Evolutionary conservation across 1,140 invertebrate species (phyloP).

Genomic region (Dufourea novaeangliae): DNA sequence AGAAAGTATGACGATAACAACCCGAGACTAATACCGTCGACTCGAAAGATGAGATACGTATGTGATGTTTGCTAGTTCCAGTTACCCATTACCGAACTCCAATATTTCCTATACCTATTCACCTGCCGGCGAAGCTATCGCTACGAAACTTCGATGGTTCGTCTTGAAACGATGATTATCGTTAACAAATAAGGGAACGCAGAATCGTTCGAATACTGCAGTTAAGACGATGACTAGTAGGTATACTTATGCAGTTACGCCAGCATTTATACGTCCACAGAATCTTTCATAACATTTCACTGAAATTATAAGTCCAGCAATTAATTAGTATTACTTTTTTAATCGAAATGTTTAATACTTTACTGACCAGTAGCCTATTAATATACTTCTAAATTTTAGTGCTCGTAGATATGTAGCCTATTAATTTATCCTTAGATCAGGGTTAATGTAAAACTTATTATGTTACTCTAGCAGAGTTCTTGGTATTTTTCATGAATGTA

Average conservation of each 20-base stretch:
- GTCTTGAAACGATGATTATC: constrained; percentile 58
- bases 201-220: constrained; percentile 22
- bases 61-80: constrained; percentile 59
- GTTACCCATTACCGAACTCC: constrained; percentile 64
- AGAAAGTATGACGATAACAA: constrained; percentile 61
- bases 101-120: constrained; percentile 56
- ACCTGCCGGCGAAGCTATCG: constrained; percentile 53
- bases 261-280: no score
- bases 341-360: no score
- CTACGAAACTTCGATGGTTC: constrained; percentile 58
- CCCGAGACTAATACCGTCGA: constrained; percentile 40
- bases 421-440: no score
- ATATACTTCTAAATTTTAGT: no score
- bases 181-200: constrained; percentile 56
- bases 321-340: no score
- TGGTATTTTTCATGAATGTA: no score
- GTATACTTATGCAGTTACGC: not conserved
- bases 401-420: no score
- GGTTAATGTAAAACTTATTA: no score
- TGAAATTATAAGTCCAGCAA: no score
- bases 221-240: constrained; percentile 23
- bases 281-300: no score
- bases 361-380: no score
- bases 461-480: no score
- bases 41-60: constrained; percentile 27